Evolutionary conservation across 2,888 invertebrate species (phyloP).

Genomic region (Aethes cnicana): DNA sequence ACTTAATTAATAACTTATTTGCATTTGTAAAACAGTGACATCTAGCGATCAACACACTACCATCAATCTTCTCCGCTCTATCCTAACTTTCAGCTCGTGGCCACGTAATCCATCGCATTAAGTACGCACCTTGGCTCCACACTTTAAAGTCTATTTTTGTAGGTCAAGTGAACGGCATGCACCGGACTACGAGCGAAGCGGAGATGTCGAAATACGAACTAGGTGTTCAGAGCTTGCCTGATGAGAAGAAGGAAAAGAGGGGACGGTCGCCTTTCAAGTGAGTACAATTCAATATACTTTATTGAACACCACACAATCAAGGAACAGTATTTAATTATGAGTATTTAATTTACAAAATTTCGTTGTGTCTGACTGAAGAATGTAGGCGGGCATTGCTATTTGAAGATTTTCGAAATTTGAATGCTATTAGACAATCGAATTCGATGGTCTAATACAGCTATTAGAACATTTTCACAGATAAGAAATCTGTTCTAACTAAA

Average conservation of each 20-base stretch:
- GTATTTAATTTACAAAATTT: too few species aligned
- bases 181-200: slow-evolving; percentile 88
- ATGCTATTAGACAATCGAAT: too few species aligned
- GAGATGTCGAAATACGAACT: slow-evolving; percentile 88
- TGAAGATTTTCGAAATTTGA: too few species aligned
- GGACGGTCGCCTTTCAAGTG: slow-evolving; percentile 96
- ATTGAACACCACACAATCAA: too few species aligned
- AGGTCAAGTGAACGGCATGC: slow-evolving; percentile 81
- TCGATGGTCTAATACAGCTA: too few species aligned
- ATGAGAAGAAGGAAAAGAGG: slow-evolving; percentile 88
- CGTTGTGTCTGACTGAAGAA: too few species aligned
- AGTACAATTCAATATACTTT: too few species aligned
- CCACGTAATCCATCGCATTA: slow-evolving; percentile 4
- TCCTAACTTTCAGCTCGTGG: slow-evolving; percentile 15
- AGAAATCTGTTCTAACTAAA: too few species aligned
- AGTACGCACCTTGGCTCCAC: background rate
- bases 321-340: background rate
- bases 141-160: slow-evolving; percentile 10
- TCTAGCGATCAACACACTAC: background rate
- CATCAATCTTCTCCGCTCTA: slow-evolving; percentile 3
- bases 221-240: slow-evolving; percentile 65
- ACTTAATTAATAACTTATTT: too few species aligned
- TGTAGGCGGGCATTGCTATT: too few species aligned
- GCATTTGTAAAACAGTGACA: background rate
- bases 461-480: too few species aligned